These are phyloP conservation scores for Rhadinocentrus ornatus DNA, from an alignment of 2,797 vertebrate genomes.

Conservation along the genomic window DNA sequence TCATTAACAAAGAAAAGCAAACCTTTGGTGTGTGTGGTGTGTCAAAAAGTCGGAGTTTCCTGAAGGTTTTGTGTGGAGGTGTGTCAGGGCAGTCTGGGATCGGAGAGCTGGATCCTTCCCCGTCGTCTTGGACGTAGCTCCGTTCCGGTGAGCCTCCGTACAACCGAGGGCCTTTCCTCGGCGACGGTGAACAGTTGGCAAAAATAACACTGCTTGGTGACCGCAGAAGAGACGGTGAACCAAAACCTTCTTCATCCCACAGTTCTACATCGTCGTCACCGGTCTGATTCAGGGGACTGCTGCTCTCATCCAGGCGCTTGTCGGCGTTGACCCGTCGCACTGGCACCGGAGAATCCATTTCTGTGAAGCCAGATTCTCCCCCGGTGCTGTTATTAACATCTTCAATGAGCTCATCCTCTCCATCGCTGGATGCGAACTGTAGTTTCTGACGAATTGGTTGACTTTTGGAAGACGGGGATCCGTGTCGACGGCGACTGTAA, in stretches of 20 bases:
- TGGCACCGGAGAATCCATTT: constrained; percentile 90
- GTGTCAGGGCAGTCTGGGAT: constrained; percentile 91
- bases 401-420: constrained; percentile 89
- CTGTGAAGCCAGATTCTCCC: constrained; percentile 94
- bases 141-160: constrained; percentile 76
- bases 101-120: constrained; percentile 84
- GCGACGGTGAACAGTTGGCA: constrained; percentile 84
- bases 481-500: constrained; percentile 61
- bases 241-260: constrained; percentile 91
- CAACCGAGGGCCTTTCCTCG: constrained; percentile 78
- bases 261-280: constrained; percentile 82
- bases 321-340: constrained; percentile 59
- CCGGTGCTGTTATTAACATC: constrained; percentile 93
- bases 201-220: constrained; percentile 79
- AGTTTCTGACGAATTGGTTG: constrained; percentile 88
- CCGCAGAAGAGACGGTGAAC: constrained; percentile 85
- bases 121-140: constrained; percentile 65
- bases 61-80: constrained; percentile 95
- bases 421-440: constrained; percentile 86
- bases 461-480: constrained; percentile 71
- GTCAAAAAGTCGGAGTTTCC: constrained; percentile 94
- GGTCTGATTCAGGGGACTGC: constrained; percentile 74
- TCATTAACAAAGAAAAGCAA: constrained; percentile 19
- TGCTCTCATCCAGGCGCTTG: constrained; percentile 65
- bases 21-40: constrained; percentile 98